A percentile compares a stretch with the other conserved stretches of the same genome.
phyloP scores from a whole-genome alignment of 2,888 invertebrate genomes.

The Ormyrus nitidulus region DNA sequence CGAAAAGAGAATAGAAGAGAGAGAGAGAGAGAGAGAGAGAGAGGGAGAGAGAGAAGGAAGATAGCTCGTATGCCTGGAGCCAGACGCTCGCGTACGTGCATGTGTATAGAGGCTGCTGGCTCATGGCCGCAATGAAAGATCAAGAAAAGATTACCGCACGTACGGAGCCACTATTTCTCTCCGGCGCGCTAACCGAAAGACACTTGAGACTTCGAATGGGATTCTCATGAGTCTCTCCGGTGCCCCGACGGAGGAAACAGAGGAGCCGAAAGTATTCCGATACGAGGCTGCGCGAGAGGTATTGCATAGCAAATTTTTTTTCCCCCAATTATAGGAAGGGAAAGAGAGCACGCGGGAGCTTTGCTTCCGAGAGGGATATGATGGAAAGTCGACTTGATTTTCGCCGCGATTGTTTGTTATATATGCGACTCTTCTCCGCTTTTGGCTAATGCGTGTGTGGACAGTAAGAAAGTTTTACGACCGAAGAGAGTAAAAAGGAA shows the following conservation, averaged over 20 bases:
- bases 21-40: too few relatives aligned
- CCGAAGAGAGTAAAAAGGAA: too few relatives aligned
- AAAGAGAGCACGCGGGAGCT: too few relatives aligned
- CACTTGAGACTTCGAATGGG: constrained; percentile 51
- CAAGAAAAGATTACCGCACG: constrained; percentile 69
- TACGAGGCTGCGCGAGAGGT: neutral
- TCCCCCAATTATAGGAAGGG: constrained; percentile 12
- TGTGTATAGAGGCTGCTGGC: constrained; percentile 27
- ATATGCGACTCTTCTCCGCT: too few relatives aligned
- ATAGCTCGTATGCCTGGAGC: neutral
- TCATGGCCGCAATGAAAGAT: constrained; percentile 66
- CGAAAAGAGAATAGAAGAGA: neutral
- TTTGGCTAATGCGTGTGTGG: too few relatives aligned
- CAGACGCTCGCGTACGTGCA: neutral
- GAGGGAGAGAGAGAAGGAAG: constrained; percentile 20
- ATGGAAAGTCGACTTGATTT: too few relatives aligned
- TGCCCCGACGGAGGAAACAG: constrained; percentile 25
- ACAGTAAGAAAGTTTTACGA: too few relatives aligned
- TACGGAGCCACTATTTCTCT: constrained; percentile 62
- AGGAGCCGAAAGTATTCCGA: constrained; percentile 2
- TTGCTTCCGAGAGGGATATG: too few relatives aligned
- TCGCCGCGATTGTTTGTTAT: too few relatives aligned
- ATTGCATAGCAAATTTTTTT: constrained; percentile 29
- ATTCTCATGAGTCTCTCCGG: constrained; percentile 47
- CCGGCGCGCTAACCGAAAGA: constrained; percentile 53